Conservation (phyloP, 2,888 invertebrate genomes). For the Mimumesa dahlbomi region DNA sequence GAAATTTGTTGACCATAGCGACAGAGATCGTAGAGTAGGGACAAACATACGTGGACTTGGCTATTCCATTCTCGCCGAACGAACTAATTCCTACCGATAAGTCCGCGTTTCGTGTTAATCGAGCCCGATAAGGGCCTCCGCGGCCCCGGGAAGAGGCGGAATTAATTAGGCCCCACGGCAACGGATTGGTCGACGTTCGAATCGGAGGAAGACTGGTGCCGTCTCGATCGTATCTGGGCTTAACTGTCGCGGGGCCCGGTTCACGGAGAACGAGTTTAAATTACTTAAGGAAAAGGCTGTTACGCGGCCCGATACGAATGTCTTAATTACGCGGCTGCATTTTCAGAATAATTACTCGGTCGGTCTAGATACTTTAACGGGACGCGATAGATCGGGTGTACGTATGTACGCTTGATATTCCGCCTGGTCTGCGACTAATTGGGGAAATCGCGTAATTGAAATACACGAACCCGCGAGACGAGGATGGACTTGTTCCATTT, state of each 20-base stretch:
- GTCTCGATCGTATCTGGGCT: constrained; percentile 59
- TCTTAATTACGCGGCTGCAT: constrained; percentile 57
- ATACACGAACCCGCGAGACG: too few species aligned
- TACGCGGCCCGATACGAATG: constrained; percentile 42
- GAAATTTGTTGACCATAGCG: too few species aligned
- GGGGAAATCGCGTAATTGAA: too few species aligned
- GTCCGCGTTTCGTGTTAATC: constrained; percentile 62
- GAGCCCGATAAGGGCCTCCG: constrained; percentile 59
- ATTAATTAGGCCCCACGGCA: constrained; percentile 61
- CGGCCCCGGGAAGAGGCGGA: constrained; percentile 61
- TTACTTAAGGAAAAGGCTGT: constrained; percentile 47
- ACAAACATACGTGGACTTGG: too few species aligned
- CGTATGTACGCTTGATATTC: neutral
- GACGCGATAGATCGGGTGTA: neutral
- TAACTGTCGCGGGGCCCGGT: constrained; percentile 54
- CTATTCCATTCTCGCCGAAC: constrained; percentile 49
- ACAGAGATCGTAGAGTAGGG: too few species aligned
- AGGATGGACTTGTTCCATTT: too few species aligned
- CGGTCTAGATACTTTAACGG: neutral
- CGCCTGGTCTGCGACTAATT: too few species aligned
- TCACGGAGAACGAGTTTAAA: constrained; percentile 54
- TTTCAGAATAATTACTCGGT: constrained; percentile 40
- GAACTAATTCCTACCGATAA: constrained; percentile 63
- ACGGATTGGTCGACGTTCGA: constrained; percentile 54
- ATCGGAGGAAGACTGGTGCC: constrained; percentile 51